Conservation (phyloP, 2,797 vertebrate species). For the Phyllotis vaccarum region DNA sequence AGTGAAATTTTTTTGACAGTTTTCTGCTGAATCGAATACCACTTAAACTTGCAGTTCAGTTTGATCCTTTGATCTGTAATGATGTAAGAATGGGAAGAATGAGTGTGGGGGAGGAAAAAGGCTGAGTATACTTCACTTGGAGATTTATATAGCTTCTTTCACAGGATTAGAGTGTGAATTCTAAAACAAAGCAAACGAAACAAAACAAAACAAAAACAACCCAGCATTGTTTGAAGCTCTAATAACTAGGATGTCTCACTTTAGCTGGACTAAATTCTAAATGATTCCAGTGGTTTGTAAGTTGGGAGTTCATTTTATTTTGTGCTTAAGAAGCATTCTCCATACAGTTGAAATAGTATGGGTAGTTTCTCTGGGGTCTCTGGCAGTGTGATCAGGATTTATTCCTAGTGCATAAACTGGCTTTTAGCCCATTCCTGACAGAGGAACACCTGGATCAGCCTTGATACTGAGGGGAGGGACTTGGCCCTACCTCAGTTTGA, state of each 20-base stretch:
- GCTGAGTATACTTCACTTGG: constrained; percentile 77
- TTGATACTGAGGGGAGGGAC: too few species aligned
- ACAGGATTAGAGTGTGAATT: constrained; percentile 75
- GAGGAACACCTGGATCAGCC: too few species aligned
- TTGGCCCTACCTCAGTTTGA: too few species aligned
- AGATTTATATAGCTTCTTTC: constrained; percentile 76
- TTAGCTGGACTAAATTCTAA: constrained; percentile 77
- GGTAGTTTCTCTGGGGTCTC: too few species aligned
- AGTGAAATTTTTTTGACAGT: constrained; percentile 75
- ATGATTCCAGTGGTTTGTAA: constrained; percentile 41
- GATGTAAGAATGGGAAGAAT: constrained; percentile 65
- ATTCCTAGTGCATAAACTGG: too few species aligned
- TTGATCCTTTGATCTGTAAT: constrained; percentile 76
- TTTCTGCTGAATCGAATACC: constrained; percentile 54
- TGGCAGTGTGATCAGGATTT: too few species aligned
- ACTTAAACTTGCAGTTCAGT: constrained; percentile 68
- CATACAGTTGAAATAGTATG: too few species aligned
- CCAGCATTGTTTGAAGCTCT: constrained; percentile 66
- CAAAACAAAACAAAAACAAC: background rate
- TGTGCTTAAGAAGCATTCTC: constrained; percentile 66
- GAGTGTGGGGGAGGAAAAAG: constrained; percentile 38
- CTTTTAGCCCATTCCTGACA: too few species aligned
- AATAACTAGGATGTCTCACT: constrained; percentile 79
- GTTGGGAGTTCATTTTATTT: constrained; percentile 73
- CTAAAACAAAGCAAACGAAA: constrained; percentile 61